Percentiles rank a stretch among this genome's conserved stretches.
These are phyloP conservation scores for Mayetiola destructor DNA, from an alignment of 2,888 invertebrate species.

Conservation along the genomic window DNA sequence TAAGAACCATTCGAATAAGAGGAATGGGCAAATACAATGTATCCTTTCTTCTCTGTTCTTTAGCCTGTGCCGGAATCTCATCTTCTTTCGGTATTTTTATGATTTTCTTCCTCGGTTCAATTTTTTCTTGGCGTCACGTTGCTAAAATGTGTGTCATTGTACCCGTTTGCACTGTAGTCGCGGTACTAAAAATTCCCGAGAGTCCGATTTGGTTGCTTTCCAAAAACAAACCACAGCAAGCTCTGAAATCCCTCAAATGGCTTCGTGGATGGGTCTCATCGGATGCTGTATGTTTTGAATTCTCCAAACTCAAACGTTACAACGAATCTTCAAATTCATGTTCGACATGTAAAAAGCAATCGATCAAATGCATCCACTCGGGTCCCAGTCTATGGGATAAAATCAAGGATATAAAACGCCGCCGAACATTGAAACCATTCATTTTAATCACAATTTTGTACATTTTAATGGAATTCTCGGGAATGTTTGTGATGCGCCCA, in stretches of 20 bases:
- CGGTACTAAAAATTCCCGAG: neutral
- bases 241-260: neutral
- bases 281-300: neutral
- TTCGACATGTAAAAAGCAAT: neutral
- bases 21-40: too few species aligned
- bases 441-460: neutral
- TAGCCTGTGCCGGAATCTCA: neutral
- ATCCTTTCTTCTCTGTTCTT: too few species aligned
- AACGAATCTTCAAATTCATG: neutral
- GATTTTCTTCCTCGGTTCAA: neutral
- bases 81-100: neutral
- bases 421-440: neutral
- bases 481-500: neutral
- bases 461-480: neutral
- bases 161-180: neutral
- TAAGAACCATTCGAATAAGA: too few species aligned
- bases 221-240: neutral
- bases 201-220: neutral
- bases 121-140: neutral
- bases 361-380: neutral
- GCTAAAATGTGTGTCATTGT: neutral
- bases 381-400: neutral
- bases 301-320: neutral
- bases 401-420: neutral
- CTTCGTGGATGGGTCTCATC: neutral